Base-by-base conservation (phyloP, 2,888 invertebrate species). In the Diarsia dahlii region DNA sequence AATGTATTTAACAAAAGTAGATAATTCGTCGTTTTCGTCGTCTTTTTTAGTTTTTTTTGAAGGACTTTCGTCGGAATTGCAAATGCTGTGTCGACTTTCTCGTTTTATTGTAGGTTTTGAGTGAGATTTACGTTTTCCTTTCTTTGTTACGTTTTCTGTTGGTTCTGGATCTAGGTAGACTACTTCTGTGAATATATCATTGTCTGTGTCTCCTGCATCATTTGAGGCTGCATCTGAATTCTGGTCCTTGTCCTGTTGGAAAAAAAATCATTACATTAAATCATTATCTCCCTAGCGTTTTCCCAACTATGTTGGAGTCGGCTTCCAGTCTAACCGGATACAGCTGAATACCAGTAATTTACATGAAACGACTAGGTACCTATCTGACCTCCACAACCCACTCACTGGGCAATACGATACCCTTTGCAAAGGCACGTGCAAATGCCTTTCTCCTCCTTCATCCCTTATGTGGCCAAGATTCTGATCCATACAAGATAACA, bases 1-100 rank as follows among this genome's bases (percentile, higher is more conserved):
- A 0, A 95, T 86, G 74, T 95, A 95, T 74, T 87, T 91, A 0
- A 93, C 82, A 56, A 95, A 95, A 1, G 87, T 84, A 0, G 91
- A 90, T 0, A 95, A 71, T 76, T 94, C 94, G 0, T 94, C 84
- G 0, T 73, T 60, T 10, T 82, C 82, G 2, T 63, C 76, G 13
- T 84, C 79, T 1, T 56, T 78, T 20, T 58, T 68, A 0, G 8
- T 0, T n/a, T 28, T 72, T 68, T 84, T 84, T 0, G 12, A 0
- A 1, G 70, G 70, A 0, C 8, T 0, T 0, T 84, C 80, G 0
- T 79, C 84, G 6, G 56, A 63, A 4, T 34, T 75, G 15, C 58
- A 18, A 1, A 8, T 6, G 1, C 67, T 78, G 4, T 34, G 15
- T 5, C 10, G 6, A 9, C 63, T 20, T 23, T 66, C 66, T 5